These are phyloP conservation scores for Coendou prehensilis DNA, from an alignment of 2,797 vertebrate genomes.

Conservation along the genomic window DNA sequence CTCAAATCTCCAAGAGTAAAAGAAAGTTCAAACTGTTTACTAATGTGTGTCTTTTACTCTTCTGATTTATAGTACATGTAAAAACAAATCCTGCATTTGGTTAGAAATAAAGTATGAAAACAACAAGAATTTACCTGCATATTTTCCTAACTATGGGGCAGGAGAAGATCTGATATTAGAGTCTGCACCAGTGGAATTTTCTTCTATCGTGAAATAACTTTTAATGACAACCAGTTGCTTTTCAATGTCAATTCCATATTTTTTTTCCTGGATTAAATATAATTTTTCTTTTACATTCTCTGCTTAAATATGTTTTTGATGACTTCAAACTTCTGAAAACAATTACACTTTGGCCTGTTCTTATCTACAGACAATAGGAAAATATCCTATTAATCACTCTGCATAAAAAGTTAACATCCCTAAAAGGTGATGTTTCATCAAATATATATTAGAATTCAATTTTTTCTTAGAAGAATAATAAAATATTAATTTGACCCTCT, in stretches of 20 bases:
- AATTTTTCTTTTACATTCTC: neutral
- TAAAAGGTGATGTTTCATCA: neutral
- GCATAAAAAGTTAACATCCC: neutral
- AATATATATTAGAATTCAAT: conserved; percentile 13
- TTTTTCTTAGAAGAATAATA: conserved; percentile 49
- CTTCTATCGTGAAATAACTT: neutral
- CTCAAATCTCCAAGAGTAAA: conserved; percentile 45
- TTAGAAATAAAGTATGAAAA: conserved; percentile 48
- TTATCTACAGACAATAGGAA: conserved; percentile 53
- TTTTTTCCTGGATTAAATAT: neutral
- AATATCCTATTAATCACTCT: conserved; percentile 35
- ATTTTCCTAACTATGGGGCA: neutral
- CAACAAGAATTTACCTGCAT: conserved; percentile 52
- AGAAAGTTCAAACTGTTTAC: conserved; percentile 66
- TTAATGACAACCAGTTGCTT: neutral
- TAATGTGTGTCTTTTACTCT: conserved; percentile 41
- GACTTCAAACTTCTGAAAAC: conserved; percentile 62
- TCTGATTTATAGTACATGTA: conserved; percentile 46
- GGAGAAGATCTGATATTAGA: neutral
- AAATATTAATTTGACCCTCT: neutral
- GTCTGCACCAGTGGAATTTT: conserved; percentile 16
- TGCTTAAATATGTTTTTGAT: conserved; percentile 29
- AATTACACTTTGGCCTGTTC: conserved; percentile 26
- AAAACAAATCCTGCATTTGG: conserved; percentile 55
- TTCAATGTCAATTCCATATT: conserved; percentile 4